phyloP scores from a whole-genome alignment of 2,797 vertebrate species.

The Valencia hispanica region DNA sequence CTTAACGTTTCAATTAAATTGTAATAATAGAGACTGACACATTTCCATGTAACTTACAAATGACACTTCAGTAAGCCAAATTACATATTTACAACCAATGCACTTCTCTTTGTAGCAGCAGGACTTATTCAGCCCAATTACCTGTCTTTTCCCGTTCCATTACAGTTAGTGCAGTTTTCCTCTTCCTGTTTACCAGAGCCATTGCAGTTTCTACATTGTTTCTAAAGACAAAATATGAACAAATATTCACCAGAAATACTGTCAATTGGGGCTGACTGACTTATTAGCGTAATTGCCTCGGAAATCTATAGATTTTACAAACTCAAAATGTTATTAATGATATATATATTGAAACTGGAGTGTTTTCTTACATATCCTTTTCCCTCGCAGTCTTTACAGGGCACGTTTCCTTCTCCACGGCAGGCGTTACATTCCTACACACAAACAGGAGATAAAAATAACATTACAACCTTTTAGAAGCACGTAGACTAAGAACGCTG shows the following conservation, averaged over 20 bases:
- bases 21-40: neutral
- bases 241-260: neutral
- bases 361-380: constrained; percentile 56
- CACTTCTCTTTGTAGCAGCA: neutral
- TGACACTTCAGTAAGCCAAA: neutral
- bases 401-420: constrained; percentile 21
- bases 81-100: neutral
- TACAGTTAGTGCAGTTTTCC: constrained; percentile 35
- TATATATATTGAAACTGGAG: neutral
- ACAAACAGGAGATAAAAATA: constrained; percentile 32
- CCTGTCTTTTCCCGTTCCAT: constrained; percentile 57
- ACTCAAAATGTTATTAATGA: neutral
- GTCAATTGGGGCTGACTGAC: neutral
- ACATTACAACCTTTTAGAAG: constrained; percentile 1
- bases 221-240: constrained; percentile 41
- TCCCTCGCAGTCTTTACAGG: constrained; percentile 52
- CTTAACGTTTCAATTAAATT: neutral
- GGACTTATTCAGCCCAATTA: constrained; percentile 9
- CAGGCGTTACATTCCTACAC: constrained; percentile 65
- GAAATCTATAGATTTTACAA: neutral
- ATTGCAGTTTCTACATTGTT: constrained; percentile 51
- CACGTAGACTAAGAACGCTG: neutral
- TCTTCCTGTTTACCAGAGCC: constrained; percentile 31
- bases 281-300: neutral
- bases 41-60: too few species aligned